Base-by-base conservation (phyloP, 1,140 invertebrate genomes). In the Drosophila sechellia region DNA sequence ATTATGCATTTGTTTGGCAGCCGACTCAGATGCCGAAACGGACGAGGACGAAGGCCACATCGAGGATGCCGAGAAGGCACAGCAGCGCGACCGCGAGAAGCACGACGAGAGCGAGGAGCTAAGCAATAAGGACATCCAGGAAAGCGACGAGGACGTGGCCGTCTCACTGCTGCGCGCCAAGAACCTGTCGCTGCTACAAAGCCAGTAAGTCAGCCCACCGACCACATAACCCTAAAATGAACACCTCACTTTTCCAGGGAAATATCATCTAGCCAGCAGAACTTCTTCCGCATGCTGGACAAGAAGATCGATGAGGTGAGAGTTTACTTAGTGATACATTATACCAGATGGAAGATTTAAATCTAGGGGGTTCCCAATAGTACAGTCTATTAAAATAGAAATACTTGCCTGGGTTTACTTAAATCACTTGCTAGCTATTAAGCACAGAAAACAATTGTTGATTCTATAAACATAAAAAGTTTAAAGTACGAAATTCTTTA, bases 251-350 rank as follows among this genome's bases (percentile, higher is more conserved):
- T 78, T 96, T 95, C 15, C 94, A 97, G 96, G 92, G 96, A 97
- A 93, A 94, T 97, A 90, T 97, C 96, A 49, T 95, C 94, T 61
- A 97, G 97, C 92, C 96, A 97, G 93, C 94, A 96, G 84, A 96
- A 97, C 89, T 98, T 98, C 93, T 98, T 98, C 94, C 96, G 95
- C 91, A 97, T 97, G 96, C 93, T 98, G 74, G 97, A 97, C 90
- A 96, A 97, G 90, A 98, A 97, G 94, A 97, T 97, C 90, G 96
- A 97, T 93, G 96, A 95, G 93, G 96, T 97, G 94, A 94, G 94
- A 42, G n/a, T 1, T 8, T 4, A 11, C 4, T 31, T 31, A 17
- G 5, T 12, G 17, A 20, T 8, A 17, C 4, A 22, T 22, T 3
- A 22, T 22, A 22, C 20, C 20, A 22, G 20, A 22, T 22, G 20